Percentiles rank a stretch among this genome's conserved stretches.
phyloP scores from a whole-genome alignment of 2,797 vertebrate species.

The Allobates femoralis region DNA sequence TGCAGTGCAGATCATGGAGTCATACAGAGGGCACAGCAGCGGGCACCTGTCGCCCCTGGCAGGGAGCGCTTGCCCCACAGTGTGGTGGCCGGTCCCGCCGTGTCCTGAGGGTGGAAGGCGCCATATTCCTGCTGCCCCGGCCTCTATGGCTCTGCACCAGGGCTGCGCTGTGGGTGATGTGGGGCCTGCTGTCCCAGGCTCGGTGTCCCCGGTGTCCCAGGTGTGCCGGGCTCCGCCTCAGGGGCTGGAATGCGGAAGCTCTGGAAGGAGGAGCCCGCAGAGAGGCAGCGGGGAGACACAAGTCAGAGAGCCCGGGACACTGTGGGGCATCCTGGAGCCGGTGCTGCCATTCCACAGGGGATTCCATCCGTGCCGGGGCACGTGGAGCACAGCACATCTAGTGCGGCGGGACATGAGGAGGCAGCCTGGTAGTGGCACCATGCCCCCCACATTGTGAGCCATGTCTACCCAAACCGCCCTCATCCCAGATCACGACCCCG shows the following conservation, averaged over 20 bases:
- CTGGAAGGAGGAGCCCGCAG: conserved; percentile 50
- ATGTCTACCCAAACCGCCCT: conserved; percentile 50
- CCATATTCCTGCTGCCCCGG: too few species aligned
- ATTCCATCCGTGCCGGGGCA: background rate
- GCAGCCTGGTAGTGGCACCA: conserved; percentile 30
- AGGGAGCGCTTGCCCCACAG: background rate
- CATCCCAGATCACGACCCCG: conserved; percentile 34
- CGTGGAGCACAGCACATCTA: background rate
- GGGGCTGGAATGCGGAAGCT: conserved; percentile 59
- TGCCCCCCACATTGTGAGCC: conserved; percentile 41
- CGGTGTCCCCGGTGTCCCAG: conserved; percentile 16
- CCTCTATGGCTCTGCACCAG: too few species aligned
- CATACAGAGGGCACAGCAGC: background rate
- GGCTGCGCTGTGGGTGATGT: background rate
- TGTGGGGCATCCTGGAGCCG: conserved; percentile 8
- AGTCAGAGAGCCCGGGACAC: conserved; percentile 51
- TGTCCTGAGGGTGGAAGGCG: too few species aligned
- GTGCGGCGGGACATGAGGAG: background rate
- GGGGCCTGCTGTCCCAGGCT: conserved; percentile 20
- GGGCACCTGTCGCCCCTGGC: background rate
- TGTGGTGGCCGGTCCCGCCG: too few species aligned
- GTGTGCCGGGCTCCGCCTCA: conserved; percentile 24
- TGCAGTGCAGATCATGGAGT: background rate
- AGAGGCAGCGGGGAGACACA: conserved; percentile 49
- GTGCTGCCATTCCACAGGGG: too few species aligned